Percentiles rank a stretch among this genome's conserved stretches.
phyloP scores from a whole-genome alignment of 1,140 invertebrate species.

The Magallana angulata region DNA sequence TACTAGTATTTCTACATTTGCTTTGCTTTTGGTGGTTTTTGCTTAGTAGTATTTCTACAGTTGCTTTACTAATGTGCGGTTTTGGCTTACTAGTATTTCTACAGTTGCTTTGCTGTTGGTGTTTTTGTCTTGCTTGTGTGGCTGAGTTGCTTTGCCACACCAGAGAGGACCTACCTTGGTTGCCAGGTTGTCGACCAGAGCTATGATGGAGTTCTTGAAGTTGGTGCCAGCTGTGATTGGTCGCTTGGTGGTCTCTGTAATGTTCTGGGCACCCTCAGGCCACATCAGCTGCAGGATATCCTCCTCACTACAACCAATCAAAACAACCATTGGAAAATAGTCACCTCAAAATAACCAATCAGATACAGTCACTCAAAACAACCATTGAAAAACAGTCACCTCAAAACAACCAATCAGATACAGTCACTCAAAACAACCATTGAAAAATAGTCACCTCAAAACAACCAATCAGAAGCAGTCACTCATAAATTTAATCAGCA shows the following conservation, averaged over 20 bases:
- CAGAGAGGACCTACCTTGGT: constrained; percentile 83
- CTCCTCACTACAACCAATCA: constrained; percentile 81
- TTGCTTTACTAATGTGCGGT: no score
- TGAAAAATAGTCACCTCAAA: constrained; percentile 81
- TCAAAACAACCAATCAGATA: constrained; percentile 64
- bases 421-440: no score
- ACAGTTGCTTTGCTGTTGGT: no score
- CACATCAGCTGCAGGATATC: constrained; percentile 91
- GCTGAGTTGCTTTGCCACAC: no score
- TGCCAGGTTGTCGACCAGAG: constrained; percentile 91
- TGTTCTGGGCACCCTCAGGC: constrained; percentile 95
- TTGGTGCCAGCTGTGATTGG: constrained; percentile 94
- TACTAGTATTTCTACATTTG: no score
- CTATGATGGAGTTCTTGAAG: constrained; percentile 96
- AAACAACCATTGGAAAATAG: constrained; percentile 47
- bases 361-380: neutral
- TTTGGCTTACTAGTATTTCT: no score
- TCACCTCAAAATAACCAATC: neutral
- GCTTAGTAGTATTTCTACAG: no score
- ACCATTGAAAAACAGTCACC: constrained; percentile 78
- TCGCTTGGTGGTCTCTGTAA: constrained; percentile 95
- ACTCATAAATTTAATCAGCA: neutral
- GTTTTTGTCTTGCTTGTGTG: no score
- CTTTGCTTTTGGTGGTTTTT: no score
- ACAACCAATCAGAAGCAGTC: constrained; percentile 48